Evolutionary conservation across 37 sponge, comb jelly and placozoan genomes (phyloP).

Genomic region (Petrosia ficiformis): DNA sequence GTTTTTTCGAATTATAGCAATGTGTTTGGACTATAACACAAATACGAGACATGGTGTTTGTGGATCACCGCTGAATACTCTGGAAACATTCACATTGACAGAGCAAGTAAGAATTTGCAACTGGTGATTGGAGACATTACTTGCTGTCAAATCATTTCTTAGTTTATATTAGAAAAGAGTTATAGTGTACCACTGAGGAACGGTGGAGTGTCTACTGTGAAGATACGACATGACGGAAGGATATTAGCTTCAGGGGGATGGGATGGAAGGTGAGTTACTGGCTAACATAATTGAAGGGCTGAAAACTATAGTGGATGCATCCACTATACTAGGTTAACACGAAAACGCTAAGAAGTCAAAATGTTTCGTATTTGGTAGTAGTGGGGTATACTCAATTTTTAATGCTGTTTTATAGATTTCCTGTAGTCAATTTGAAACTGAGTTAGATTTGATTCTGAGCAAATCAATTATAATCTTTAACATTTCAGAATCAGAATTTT

Average conservation of each 20-base stretch:
- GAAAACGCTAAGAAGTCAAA: too few relatives aligned
- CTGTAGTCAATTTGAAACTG: too few relatives aligned
- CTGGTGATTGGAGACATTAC: not conserved
- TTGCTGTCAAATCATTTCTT: not conserved
- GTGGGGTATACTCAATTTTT: constrained; percentile 2
- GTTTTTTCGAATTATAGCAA: constrained; percentile 3
- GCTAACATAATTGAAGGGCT: not conserved
- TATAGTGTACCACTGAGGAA: constrained; percentile 45
- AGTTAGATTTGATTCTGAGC: too few relatives aligned
- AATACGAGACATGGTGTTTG: constrained; percentile 9
- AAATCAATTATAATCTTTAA: not conserved
- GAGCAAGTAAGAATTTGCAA: not conserved
- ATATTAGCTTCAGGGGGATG: constrained; percentile 75
- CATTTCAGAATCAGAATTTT: constrained; percentile 58
- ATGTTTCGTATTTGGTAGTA: too few relatives aligned
- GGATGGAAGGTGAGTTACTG: constrained; percentile 57
- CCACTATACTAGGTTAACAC: too few relatives aligned
- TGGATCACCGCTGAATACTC: constrained; percentile 44
- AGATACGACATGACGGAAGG: constrained; percentile 51
- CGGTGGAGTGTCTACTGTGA: constrained; percentile 48
- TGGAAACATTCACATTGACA: constrained; percentile 28
- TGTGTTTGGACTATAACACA: constrained; percentile 32
- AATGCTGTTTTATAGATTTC: not conserved
- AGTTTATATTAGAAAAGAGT: constrained; percentile 32
- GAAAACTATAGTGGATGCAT: too few relatives aligned